phyloP scores from a whole-genome alignment of 1,140 invertebrate genomes.

The Lepidurus arcticus region DNA sequence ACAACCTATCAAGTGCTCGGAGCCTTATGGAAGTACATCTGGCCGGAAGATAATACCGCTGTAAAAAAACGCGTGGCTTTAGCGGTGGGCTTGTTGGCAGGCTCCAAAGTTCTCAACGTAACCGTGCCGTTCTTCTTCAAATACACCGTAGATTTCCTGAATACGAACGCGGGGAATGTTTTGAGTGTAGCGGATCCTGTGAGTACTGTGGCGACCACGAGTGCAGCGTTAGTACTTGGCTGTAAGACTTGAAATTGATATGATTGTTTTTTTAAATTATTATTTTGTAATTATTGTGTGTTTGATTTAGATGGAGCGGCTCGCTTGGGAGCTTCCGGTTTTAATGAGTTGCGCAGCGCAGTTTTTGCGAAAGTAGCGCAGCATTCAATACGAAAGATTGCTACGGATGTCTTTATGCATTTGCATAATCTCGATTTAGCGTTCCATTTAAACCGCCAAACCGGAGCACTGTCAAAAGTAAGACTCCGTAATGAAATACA shows the following conservation, averaged over 20 bases:
- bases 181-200: constrained; percentile 45
- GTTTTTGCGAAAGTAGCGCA: constrained; percentile 98
- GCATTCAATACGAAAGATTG: constrained; percentile 88
- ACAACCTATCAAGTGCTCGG: constrained; percentile 72
- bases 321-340: constrained; percentile 76
- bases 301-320: constrained; percentile 78
- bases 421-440: constrained; percentile 89
- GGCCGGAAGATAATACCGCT: constrained; percentile 80
- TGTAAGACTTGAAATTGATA: constrained; percentile 60
- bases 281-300: not conserved
- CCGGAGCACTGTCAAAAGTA: constrained; percentile 77
- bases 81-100: constrained; percentile 70
- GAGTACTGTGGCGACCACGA: constrained; percentile 48
- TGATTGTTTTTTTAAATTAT: not conserved
- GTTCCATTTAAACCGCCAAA: constrained; percentile 92
- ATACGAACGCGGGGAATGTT: constrained; percentile 51
- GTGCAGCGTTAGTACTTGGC: constrained; percentile 75
- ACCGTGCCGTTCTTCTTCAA: constrained; percentile 96
- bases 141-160: constrained; percentile 83
- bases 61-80: constrained; percentile 76
- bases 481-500: constrained; percentile 25
- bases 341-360: constrained; percentile 95
- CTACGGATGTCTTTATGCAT: constrained; percentile 94
- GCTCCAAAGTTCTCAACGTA: constrained; percentile 84
- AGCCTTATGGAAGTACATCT: constrained; percentile 86